Evolutionary conservation across 2,888 invertebrate genomes (phyloP).

Genomic region (Drosophila eohydei): DNA sequence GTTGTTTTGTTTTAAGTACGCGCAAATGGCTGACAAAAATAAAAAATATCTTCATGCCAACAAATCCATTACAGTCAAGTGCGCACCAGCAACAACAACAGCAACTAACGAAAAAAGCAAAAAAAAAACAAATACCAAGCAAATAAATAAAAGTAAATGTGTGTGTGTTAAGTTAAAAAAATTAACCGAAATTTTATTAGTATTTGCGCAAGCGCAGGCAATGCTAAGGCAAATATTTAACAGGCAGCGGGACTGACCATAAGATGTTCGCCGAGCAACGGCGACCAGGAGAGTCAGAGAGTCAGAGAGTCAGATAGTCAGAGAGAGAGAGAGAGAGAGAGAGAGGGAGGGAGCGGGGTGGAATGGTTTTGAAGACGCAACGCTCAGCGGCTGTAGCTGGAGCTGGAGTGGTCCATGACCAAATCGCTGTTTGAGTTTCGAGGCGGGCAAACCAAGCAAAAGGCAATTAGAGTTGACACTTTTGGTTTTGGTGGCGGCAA

Average conservation of each 20-base stretch:
- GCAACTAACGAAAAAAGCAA: slow-evolving; percentile 19
- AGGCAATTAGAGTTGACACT: slow-evolving; percentile 84
- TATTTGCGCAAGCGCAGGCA: slow-evolving; percentile 83
- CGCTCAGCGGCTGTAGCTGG: slow-evolving; percentile 11
- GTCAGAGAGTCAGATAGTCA: background rate
- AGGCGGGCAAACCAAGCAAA: slow-evolving; percentile 75
- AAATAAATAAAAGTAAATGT: slow-evolving; percentile 78
- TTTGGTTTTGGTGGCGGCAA: slow-evolving; percentile 54
- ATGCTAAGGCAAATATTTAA: slow-evolving; percentile 80
- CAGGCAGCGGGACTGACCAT: slow-evolving; percentile 65
- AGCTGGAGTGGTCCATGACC: slow-evolving; percentile 57
- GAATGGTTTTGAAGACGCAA: slow-evolving; percentile 3
- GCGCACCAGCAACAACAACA: slow-evolving; percentile 57
- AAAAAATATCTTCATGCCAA: slow-evolving; percentile 81
- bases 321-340: background rate
- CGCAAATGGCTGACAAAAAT: slow-evolving; percentile 58
- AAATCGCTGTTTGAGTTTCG: slow-evolving; percentile 63
- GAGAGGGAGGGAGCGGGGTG: background rate
- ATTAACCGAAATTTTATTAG: slow-evolving; percentile 84
- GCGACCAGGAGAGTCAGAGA: background rate
- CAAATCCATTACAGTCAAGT: slow-evolving; percentile 81
- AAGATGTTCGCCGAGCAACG: slow-evolving; percentile 63
- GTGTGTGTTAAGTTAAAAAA: slow-evolving; percentile 79
- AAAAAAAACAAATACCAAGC: slow-evolving; percentile 40
- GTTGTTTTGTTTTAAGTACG: slow-evolving; percentile 52